Evolutionary conservation across 2,888 invertebrate genomes (phyloP).

Genomic region (Thymelicus sylvestris): DNA sequence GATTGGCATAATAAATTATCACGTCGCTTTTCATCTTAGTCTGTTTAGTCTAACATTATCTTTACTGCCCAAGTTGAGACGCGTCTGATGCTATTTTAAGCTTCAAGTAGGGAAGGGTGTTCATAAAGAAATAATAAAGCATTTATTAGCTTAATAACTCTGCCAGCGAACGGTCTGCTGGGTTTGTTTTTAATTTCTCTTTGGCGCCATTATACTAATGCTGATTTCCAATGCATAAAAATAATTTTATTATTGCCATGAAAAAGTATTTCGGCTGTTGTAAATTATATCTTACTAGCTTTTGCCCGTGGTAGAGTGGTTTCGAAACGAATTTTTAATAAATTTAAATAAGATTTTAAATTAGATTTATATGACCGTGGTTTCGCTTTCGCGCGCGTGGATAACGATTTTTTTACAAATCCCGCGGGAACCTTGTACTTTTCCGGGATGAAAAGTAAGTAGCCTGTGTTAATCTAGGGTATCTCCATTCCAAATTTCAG

Average conservation of each 20-base stretch:
- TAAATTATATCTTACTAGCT: no score
- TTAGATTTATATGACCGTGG: no score
- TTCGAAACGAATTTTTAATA: no score
- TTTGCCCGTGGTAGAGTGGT: no score
- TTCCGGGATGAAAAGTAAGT: no score
- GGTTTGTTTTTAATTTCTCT: neutral
- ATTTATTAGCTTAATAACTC: constrained; percentile 4
- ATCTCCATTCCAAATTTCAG: no score
- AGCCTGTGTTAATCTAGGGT: no score
- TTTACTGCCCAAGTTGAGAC: neutral
- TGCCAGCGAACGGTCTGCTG: neutral
- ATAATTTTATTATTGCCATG: neutral
- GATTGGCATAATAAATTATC: constrained; percentile 2
- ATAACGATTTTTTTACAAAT: no score
- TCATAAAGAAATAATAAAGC: constrained; percentile 15
- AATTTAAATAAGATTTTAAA: no score
- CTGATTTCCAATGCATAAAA: neutral
- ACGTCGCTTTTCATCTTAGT: neutral
- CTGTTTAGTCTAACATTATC: constrained; percentile 13
- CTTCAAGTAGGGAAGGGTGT: constrained; percentile 14
- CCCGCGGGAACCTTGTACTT: no score
- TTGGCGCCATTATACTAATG: neutral
- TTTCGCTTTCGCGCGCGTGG: no score
- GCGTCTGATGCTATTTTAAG: constrained; percentile 18
- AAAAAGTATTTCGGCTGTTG: no score